Base-by-base conservation (phyloP, 2,888 invertebrate genomes). In the Ochropleura plecta region DNA sequence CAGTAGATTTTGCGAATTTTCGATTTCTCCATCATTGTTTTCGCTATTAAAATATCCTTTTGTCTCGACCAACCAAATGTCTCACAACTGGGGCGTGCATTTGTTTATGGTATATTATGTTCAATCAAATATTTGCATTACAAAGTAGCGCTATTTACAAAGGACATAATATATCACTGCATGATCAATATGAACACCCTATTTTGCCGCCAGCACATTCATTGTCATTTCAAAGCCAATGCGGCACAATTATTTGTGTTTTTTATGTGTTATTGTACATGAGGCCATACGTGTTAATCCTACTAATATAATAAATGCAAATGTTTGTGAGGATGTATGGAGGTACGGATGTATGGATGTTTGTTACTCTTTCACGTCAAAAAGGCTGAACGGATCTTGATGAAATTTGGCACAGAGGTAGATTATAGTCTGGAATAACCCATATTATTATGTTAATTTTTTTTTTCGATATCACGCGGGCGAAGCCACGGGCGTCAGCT, bases 121-220 rank as follows among this genome's bases (percentile, higher is more conserved):
- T 62, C 62, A 46, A 62, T 62, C n/a, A 68, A 59, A 46, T 60
- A 78, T 69, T 69, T 78, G 46, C 59, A 76, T 76, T 53, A n/a
- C 70, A 78, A 70, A 62, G 48, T 60, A 70, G 48, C 70, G 70
- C 78, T 53, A 40, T 53, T n/a, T 42, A 62, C 48, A 78, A 76
- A 70, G 42, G 79, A 42, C 18, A 78, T 64, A 51, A 12, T 53
- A 60, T 53, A 48, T 16, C 53, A 62, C 12, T 78, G 10, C 48
- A 5, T 5, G 42, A 76, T 62, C 71, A 60, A 78, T 48, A 70
- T 48, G 42, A 30, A 53, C 30, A 53, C 48, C 42, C 8, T 44
- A 30, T 53, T 70, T 70, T 79, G 46, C 60, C 60, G 48, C 42
- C 10, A 42, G 6, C 42, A 42, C 69, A 69, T 70, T 78, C 3